These are phyloP conservation scores for Cossypha caffra DNA, from an alignment of 2,797 vertebrate species.

Conservation along the genomic window DNA sequence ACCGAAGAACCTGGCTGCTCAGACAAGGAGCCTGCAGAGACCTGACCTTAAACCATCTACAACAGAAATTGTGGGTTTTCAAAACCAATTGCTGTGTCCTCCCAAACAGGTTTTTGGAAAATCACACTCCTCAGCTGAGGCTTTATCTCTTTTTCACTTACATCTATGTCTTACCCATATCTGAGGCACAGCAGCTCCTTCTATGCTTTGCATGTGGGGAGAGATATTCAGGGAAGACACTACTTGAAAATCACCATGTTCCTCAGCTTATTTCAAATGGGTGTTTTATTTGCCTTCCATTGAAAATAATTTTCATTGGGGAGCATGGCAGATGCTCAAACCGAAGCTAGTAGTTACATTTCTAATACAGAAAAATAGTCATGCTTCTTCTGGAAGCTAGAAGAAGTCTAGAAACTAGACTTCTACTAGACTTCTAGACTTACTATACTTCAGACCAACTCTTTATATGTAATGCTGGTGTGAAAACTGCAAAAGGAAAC, in stretches of 20 bases:
- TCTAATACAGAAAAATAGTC: neutral
- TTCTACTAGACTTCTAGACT: neutral
- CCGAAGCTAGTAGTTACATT: neutral
- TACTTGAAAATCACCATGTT: neutral
- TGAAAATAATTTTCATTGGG: neutral
- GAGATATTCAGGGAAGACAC: neutral
- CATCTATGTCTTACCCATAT: rapidly evolving
- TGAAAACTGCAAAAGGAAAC: neutral
- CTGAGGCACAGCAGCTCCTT: neutral
- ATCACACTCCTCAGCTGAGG: neutral
- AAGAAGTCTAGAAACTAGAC: neutral
- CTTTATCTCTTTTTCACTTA: neutral
- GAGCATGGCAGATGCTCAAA: neutral
- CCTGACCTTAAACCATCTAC: neutral
- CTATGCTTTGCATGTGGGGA: neutral
- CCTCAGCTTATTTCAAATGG: neutral
- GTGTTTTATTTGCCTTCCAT: neutral
- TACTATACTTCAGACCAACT: neutral
- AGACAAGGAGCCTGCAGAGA: neutral
- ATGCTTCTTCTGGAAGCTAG: neutral
- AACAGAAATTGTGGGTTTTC: neutral
- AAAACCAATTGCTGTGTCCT: neutral
- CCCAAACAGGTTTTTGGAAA: neutral
- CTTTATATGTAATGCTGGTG: neutral
- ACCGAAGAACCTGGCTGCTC: neutral